Conservation (phyloP, 2,888 invertebrate species). For the Perithous albicinctus region DNA sequence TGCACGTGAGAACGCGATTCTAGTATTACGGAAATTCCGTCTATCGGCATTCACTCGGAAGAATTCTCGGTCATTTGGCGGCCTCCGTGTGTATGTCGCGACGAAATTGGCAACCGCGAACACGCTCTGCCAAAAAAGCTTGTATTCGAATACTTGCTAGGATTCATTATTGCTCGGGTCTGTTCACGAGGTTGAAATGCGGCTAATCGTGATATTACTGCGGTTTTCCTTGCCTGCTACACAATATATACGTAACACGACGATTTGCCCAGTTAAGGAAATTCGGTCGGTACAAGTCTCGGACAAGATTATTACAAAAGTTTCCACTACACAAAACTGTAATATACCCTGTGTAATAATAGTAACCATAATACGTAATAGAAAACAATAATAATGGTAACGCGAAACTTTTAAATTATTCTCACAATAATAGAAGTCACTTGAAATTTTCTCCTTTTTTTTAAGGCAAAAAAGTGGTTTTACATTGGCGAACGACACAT, state of each 20-base stretch:
- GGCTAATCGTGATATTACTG: conserved; percentile 48
- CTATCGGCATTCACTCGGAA: conserved; percentile 44
- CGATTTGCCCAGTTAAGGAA: conserved; percentile 47
- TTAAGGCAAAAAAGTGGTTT: too few relatives aligned
- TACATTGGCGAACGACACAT: too few relatives aligned
- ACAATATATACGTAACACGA: conserved; percentile 32
- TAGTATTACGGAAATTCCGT: conserved; percentile 62
- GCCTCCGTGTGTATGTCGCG: conserved; percentile 51
- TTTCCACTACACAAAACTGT: neutral
- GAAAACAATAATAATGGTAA: neutral
- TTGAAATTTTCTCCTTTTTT: too few relatives aligned
- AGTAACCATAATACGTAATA: neutral
- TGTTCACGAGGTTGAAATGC: conserved; percentile 44
- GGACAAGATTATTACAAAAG: neutral
- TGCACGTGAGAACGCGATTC: conserved; percentile 56
- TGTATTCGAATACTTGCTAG: conserved; percentile 58
- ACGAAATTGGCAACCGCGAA: conserved; percentile 50
- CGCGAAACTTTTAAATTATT: neutral
- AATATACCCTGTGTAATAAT: neutral
- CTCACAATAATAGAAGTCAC: neutral
- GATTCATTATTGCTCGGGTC: conserved; percentile 65
- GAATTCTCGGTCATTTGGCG: conserved; percentile 56
- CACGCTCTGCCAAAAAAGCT: conserved; percentile 55
- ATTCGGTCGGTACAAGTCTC: neutral
- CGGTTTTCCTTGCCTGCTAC: conserved; percentile 29